phyloP scores from a whole-genome alignment of 2,888 invertebrate species.

The Orchesella flavescens region DNA sequence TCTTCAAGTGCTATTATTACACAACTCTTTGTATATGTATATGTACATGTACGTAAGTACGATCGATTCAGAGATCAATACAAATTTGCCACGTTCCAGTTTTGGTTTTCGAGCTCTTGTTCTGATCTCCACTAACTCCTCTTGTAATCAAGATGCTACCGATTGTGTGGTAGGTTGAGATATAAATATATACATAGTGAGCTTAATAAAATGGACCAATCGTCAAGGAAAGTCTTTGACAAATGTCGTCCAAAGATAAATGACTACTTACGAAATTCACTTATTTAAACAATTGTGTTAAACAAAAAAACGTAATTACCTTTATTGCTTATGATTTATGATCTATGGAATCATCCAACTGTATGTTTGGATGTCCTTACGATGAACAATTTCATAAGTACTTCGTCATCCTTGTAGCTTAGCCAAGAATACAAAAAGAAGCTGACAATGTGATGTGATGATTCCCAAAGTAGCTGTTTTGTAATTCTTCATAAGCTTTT shows the following conservation, averaged over 20 bases:
- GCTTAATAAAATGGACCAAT: slow-evolving; percentile 48
- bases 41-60: not conserved
- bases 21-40: not conserved
- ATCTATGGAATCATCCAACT: not conserved
- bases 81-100: slow-evolving; percentile 20
- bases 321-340: slow-evolving; percentile 49
- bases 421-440: too few relatives aligned
- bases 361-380: too few relatives aligned
- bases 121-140: not conserved
- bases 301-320: slow-evolving; percentile 37
- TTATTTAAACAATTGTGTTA: slow-evolving; percentile 16
- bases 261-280: slow-evolving; percentile 14
- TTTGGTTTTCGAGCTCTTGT: not conserved
- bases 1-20: slow-evolving; percentile 7
- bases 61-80: slow-evolving; percentile 43
- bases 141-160: not conserved
- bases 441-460: too few relatives aligned
- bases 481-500: too few relatives aligned
- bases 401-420: too few relatives aligned
- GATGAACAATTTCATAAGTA: too few relatives aligned
- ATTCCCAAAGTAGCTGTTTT: too few relatives aligned
- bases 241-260: slow-evolving; percentile 19
- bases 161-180: too few relatives aligned
- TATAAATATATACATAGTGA: too few relatives aligned
- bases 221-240: slow-evolving; percentile 14